phyloP scores from a whole-genome alignment of 2,888 invertebrate species.

The Apotomis betuletana region DNA sequence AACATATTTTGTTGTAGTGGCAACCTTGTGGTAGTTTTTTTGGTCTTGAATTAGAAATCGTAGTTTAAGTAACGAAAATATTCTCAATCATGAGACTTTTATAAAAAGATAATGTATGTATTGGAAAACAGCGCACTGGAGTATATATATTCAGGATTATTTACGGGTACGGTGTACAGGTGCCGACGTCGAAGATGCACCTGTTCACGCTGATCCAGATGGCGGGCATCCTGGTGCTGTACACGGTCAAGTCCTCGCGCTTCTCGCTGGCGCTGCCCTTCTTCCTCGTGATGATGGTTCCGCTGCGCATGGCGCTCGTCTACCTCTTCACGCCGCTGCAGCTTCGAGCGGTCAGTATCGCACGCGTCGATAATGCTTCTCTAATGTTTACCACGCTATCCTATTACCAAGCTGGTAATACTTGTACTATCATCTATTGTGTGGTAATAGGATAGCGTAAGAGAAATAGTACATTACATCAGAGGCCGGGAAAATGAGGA shows the following conservation, averaged over 20 bases:
- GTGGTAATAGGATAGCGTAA: slow-evolving; percentile 1
- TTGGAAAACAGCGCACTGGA: no score
- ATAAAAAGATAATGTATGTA: no score
- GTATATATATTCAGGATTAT: not conserved
- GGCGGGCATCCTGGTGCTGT: slow-evolving; percentile 89
- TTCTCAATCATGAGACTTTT: no score
- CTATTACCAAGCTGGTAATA: no score
- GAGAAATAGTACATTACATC: no score
- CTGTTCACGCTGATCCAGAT: slow-evolving; percentile 94
- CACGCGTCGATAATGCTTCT: no score
- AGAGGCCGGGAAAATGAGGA: no score
- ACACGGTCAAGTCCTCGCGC: slow-evolving; percentile 94
- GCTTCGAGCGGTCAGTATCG: slow-evolving; percentile 88
- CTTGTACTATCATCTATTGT: not conserved
- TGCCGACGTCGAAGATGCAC: slow-evolving; percentile 96
- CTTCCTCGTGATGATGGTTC: slow-evolving; percentile 95
- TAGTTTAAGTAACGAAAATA: no score
- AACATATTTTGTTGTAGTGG: no score
- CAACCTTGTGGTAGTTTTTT: no score
- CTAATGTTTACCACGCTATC: not conserved
- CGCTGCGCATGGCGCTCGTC: slow-evolving; percentile 89
- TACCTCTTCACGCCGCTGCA: slow-evolving; percentile 91
- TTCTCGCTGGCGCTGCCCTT: slow-evolving; percentile 97
- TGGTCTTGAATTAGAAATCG: no score
- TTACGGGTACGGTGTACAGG: slow-evolving; percentile 74